Base-by-base conservation (phyloP, 2,888 invertebrate genomes). In the Chrysolina haemoptera region DNA sequence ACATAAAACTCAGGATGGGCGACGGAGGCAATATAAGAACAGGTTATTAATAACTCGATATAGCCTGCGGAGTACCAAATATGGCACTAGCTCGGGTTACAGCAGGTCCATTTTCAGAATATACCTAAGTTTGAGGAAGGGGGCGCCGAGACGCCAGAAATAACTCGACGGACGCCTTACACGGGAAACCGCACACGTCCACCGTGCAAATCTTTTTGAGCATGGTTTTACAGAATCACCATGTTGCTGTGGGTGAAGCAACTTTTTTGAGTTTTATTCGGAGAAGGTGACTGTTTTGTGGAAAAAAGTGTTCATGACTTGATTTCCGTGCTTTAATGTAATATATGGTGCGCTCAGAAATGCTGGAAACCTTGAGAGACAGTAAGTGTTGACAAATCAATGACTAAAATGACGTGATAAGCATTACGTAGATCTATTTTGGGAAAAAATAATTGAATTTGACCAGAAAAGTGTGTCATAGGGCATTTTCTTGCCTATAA, bases 31-130 rank as follows among this genome's bases (percentile, higher is more conserved):
- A 86, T 84, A 82, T 85, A 86, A 86, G 85, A 86, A 86, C 86
- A 84, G 86, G 86, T 87, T 88, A 87, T 87, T 86, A 87, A 87
- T 88, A 88, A 85, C 85, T 82, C 76, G 71, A 82, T 79, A 80
- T 79, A 79, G 80, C 80, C 87, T 71, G 78, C 77, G 87, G 88
- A 90, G 89, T 89, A 88, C 92, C 92, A 89, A 90, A 91, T 92
- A 91, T 89, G 91, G 92, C 88, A 89, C 91, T 92, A 91, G 91
- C 91, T 92, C 92, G 90, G 89, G 90, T 92, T 92, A 91, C 92
- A 87, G 89, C 89, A 89, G 90, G 89, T 88, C 91, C 91, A 91
- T 91, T 91, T 91, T 89, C 88, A 91, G 91, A 90, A 90, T 90
- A 90, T 90, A 86, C 86, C 85, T 82, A 81, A 79, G 80, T 79